phyloP scores from a whole-genome alignment of 2,113 vertebrate genomes.

The cat (Felis catus) region F.catus_Fca126_mat1.0 CM031414.1:61665501-61666000 shows the following conservation, averaged over 20 bases:
- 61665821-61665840: background rate
- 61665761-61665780: background rate
- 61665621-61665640: background rate
- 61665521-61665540: background rate
- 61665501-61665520: background rate
- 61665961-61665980: background rate
- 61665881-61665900: background rate
- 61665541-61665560: background rate
- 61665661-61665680: background rate
- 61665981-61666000: background rate
- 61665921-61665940: background rate
- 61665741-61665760: background rate
- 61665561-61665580: background rate
- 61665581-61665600: background rate
- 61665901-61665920: background rate
- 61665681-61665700: background rate
- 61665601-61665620: background rate
- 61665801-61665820: background rate
- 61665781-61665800: background rate
- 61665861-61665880: background rate
- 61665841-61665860: background rate
- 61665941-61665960: background rate
- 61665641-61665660: background rate
- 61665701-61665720: background rate
- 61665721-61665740: background rate